Evolutionary conservation across 2,797 vertebrate genomes (phyloP), one percentile per base, ranked within the genome.

Genomic region (Chrosomus eos): DNA sequence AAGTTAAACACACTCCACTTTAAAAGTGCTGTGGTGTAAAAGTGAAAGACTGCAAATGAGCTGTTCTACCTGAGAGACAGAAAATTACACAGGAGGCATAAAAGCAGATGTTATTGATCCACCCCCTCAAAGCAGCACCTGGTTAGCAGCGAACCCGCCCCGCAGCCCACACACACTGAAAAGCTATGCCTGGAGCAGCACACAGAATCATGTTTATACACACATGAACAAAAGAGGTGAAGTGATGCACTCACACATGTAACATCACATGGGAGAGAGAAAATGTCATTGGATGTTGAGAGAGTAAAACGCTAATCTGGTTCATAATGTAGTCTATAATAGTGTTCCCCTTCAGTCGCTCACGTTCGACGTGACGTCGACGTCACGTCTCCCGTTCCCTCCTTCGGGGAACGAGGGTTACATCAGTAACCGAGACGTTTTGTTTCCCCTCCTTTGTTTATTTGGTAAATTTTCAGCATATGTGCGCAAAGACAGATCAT

Each of bases 61-160:
- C 51, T 58, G 19, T 67, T 84, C 73, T 48, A 68, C 48, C 64
- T 58, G 18, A 67, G 62, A 77, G 73, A 66, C 28, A 14, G 70
- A 77, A 83, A 83, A 77, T 77, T 83, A 83, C 73, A 68, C 72
- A 55, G 45, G 36, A 83, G 70, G 48, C 18, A 76, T 83, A 77
- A 76, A 48, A 77, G 33, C 73, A 83, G 60, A 66, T 83, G 71
- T 75, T 83, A 83, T 66, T 83, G 72, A 83, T 83, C 72, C 72
- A 74, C 81, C 81, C 58, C 71, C 81, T 83, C 58, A 83, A 66
- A 31, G 23, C 60, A 74, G 81, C 81, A 75, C 81, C 81, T 83
- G 81, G 71, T 83, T 75, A 83, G 71, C 72, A 83, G 28, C 5
- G 13, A 73, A 60, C 16, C 67, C 36, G 48, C 45, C 60, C 60